Conservation (phyloP, 2,888 invertebrate genomes). For the Sarcophaga variegata region DNA sequence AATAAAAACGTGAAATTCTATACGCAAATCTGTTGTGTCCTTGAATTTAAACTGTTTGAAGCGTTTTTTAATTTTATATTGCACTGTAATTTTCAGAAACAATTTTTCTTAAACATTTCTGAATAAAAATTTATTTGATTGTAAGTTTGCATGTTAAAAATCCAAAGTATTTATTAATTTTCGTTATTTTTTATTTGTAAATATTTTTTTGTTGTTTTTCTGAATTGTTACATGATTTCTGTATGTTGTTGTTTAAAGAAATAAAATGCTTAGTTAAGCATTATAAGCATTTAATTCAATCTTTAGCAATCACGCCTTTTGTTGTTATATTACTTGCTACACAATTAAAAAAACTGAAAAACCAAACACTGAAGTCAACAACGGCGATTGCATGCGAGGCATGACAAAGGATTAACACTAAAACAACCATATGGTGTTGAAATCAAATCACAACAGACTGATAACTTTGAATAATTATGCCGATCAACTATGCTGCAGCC, state of each 20-base stretch:
- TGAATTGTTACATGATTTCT: background rate
- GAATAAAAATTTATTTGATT: background rate
- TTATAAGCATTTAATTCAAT: constrained; percentile 37
- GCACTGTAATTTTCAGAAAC: too few species aligned
- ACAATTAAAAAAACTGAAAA: constrained; percentile 53
- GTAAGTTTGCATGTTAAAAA: background rate
- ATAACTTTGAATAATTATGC: too few species aligned
- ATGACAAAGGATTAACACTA: constrained; percentile 34
- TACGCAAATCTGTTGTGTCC: too few species aligned
- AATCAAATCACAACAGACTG: too few species aligned
- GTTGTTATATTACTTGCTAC: constrained; percentile 40
- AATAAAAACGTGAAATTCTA: too few species aligned
- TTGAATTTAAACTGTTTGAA: too few species aligned
- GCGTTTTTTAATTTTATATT: too few species aligned
- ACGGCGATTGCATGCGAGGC: constrained; percentile 37
- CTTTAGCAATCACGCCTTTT: constrained; percentile 63
- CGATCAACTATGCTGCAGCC: too few species aligned
- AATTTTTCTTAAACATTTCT: too few species aligned
- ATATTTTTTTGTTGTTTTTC: too few species aligned
- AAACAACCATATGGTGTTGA: background rate
- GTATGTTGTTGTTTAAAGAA: background rate
- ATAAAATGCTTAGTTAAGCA: constrained; percentile 51
- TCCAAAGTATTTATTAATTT: background rate
- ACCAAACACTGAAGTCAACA: constrained; percentile 18
- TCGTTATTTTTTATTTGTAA: background rate